Conservation (phyloP, 1,140 invertebrate species). For the Augochlora pura region DNA sequence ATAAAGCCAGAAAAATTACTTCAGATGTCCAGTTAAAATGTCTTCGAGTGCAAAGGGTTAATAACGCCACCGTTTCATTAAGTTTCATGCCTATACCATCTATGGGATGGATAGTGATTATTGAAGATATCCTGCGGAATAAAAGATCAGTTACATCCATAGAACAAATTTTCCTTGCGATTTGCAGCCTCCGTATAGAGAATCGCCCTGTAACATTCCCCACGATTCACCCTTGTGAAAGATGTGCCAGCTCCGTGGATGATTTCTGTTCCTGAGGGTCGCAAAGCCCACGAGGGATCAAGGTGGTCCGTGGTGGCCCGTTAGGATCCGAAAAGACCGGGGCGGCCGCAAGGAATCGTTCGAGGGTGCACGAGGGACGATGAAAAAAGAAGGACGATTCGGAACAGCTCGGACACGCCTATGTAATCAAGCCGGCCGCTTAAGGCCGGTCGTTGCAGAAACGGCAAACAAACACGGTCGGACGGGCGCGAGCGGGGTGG, state of each 20-base stretch:
- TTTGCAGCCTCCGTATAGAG: too few species aligned
- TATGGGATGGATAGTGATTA: too few species aligned
- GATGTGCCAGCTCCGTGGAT: background rate
- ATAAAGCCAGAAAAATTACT: too few species aligned
- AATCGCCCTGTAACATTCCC: background rate
- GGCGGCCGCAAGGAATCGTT: background rate
- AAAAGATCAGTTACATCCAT: too few species aligned
- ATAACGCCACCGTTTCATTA: too few species aligned
- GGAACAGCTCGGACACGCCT: constrained; percentile 39
- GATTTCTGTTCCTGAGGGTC: background rate
- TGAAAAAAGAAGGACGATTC: constrained; percentile 27
- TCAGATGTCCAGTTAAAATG: too few species aligned
- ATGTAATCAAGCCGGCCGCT: constrained; percentile 59
- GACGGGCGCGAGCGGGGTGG: constrained; percentile 40
- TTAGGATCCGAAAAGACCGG: background rate
- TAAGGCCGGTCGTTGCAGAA: constrained; percentile 40
- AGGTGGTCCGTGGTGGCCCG: too few species aligned
- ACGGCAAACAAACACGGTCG: constrained; percentile 70
- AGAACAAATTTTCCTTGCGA: too few species aligned
- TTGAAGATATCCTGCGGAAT: too few species aligned
- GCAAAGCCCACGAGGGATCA: background rate
- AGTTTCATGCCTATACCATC: too few species aligned
- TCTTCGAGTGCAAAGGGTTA: too few species aligned
- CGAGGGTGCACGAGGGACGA: background rate
- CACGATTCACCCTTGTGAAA: background rate